phyloP scores from a whole-genome alignment of 2,888 invertebrate genomes.

The Apotomis turbidana region DNA sequence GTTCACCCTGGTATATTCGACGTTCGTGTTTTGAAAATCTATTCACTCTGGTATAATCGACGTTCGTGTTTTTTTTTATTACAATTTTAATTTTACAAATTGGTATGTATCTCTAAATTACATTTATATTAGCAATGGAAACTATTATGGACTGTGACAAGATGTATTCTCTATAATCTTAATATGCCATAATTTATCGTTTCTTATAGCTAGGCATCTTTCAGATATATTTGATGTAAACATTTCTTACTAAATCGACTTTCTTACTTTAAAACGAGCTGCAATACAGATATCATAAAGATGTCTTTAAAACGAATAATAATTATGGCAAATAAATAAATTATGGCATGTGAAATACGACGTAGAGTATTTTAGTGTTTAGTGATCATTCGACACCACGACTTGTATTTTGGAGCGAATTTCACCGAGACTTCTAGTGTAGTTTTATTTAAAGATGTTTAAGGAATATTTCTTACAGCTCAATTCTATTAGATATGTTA shows the following conservation, averaged over 20 bases:
- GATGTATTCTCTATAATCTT: not conserved
- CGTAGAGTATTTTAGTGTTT: not conserved
- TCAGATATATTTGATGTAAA: no score
- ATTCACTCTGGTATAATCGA: no score
- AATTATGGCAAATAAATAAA: not conserved
- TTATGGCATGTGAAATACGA: not conserved
- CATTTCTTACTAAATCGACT: no score
- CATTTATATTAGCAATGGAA: not conserved
- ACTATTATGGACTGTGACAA: conserved; percentile 2
- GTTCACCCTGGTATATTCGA: no score
- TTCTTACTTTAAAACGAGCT: no score
- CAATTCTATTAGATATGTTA: not conserved
- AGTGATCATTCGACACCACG: not conserved
- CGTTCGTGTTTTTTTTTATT: no score
- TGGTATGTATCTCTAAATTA: conserved; percentile 18
- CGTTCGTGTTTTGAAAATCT: no score
- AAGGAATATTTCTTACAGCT: conserved; percentile 22
- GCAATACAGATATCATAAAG: no score
- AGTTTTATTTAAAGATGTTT: conserved; percentile 6
- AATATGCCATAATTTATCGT: not conserved
- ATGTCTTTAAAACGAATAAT: not conserved
- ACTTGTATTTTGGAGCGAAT: conserved; percentile 5
- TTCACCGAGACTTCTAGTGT: conserved; percentile 1
- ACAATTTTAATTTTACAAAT: not conserved
- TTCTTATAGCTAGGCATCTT: no score